Base-by-base conservation (phyloP, 2,888 invertebrate genomes). In the Amiota mariae region DNA sequence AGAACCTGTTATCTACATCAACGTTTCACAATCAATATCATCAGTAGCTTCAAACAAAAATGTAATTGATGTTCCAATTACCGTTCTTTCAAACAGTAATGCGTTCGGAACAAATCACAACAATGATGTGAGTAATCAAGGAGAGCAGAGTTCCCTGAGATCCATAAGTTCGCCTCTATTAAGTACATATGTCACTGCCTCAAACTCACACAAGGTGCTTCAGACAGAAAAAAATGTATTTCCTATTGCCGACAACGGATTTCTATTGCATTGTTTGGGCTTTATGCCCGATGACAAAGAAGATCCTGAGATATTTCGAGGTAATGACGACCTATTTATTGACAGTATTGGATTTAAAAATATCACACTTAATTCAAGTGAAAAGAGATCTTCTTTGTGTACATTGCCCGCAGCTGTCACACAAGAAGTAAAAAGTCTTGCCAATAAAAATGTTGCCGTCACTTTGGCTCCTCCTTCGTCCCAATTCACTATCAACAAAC, bases 201-300 rank as follows among this genome's bases (percentile, higher is more conserved):
- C 59, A 20, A 73, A 72, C 20, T 4, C 36, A 6, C 68, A 66
- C 59, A 66, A 61, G 18, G 68, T 48, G 63, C 74, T 15, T 48
- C 61, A 24, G 18, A 61, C 56, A 73, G 80, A 84, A 36, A 80
- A 86, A 48, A 82, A 86, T n/a, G n/a, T n/a, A 73, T 81, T 87
- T 77, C 86, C 90, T 57, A 90, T 89, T 49, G 89, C 89, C 78
- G 90, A 90, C 82, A 88, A 85, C 80, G 88, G 88, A 74, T 89
- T 87, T 79, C 85, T 88, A 85, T 89, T 89, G 81, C 85, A 80
- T 78, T 86, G 86, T 81, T n/a, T n/a, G n/a, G n/a, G n/a, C n/a
- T n/a, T n/a, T n/a, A 87, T 88, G 76, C 88, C 90, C 78, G 88
- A 89, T 77, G 88, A 90, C 77, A 89, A 90, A 80, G 89, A 89